These are phyloP conservation scores for Cactoblastis cactorum DNA, from an alignment of 2,888 invertebrate genomes.

Conservation along the genomic window DNA sequence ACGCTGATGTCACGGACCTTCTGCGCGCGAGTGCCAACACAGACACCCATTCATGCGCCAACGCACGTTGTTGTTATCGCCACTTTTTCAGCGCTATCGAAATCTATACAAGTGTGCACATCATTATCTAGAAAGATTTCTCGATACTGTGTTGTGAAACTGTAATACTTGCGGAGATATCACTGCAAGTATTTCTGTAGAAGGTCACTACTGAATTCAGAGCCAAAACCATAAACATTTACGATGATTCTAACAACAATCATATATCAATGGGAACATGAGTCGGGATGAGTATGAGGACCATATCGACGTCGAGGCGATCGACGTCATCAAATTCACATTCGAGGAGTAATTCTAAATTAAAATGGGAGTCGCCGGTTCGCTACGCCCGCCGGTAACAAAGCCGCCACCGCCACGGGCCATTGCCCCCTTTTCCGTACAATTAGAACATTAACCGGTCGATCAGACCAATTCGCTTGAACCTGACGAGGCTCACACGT, in stretches of 20 bases:
- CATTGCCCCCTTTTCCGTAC: slow-evolving; percentile 26
- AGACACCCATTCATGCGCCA: slow-evolving; percentile 4
- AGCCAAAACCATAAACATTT: slow-evolving; percentile 7
- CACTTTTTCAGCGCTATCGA: neutral
- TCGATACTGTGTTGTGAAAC: neutral
- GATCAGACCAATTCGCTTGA: slow-evolving; percentile 23
- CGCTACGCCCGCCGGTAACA: slow-evolving; percentile 20
- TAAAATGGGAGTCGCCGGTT: neutral
- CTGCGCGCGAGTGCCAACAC: neutral
- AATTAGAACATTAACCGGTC: slow-evolving; percentile 24
- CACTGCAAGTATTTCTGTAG: neutral
- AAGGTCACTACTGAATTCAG: neutral
- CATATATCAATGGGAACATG: neutral
- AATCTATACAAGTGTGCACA: neutral
- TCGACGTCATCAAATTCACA: neutral
- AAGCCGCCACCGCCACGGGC: slow-evolving; percentile 22
- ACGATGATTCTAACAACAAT: slow-evolving; percentile 4
- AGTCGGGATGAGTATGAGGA: neutral
- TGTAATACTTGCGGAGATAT: neutral
- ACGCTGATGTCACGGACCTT: slow-evolving; percentile 16
- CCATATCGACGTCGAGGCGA: neutral
- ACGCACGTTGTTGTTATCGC: neutral
- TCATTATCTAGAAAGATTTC: neutral
- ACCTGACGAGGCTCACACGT: slow-evolving; percentile 1
- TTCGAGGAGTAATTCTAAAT: slow-evolving; percentile 2